A percentile compares a stretch with the other conserved stretches of the same genome.
Conservation (phyloP, 2,113 vertebrate genomes). For the Mobula hypostoma region DNA sequence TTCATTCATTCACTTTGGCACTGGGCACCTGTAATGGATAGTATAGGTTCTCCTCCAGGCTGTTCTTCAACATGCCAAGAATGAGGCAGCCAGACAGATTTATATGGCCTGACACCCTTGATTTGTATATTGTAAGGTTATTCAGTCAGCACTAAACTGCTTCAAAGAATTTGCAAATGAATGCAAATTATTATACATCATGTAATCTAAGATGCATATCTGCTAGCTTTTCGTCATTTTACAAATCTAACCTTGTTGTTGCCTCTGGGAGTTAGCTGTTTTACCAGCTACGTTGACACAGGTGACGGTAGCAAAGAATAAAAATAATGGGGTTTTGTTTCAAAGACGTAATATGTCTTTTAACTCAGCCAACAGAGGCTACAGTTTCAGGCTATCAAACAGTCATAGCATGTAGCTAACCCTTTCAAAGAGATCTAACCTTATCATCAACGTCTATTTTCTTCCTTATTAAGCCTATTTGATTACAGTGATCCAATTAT, state of each 20-base stretch:
- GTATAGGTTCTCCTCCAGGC: constrained; percentile 22
- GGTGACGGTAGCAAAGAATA: constrained; percentile 26
- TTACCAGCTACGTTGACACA: not conserved
- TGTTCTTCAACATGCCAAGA: constrained; percentile 15
- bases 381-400: constrained; percentile 12
- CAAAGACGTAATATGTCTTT: constrained; percentile 12
- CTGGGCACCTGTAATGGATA: constrained; percentile 31
- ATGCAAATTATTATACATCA: constrained; percentile 25
- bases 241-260: constrained; percentile 26
- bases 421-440: not conserved
- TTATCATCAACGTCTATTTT: not conserved
- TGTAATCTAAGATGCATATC: constrained; percentile 23
- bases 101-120: constrained; percentile 12
- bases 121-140: constrained; percentile 9
- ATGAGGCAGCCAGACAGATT: constrained; percentile 17
- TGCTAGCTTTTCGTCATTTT: constrained; percentile 4
- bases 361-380: constrained; percentile 23
- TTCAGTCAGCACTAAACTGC: constrained; percentile 36
- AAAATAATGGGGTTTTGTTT: constrained; percentile 37
- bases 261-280: constrained; percentile 31
- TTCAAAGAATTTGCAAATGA: constrained; percentile 35
- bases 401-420: not conserved
- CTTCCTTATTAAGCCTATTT: not conserved
- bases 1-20: constrained; percentile 30
- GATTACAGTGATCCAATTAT: not conserved